These are phyloP conservation scores for Austrofundulus limnaeus DNA, from an alignment of 2,113 vertebrate species.

Conservation along the genomic window DNA sequence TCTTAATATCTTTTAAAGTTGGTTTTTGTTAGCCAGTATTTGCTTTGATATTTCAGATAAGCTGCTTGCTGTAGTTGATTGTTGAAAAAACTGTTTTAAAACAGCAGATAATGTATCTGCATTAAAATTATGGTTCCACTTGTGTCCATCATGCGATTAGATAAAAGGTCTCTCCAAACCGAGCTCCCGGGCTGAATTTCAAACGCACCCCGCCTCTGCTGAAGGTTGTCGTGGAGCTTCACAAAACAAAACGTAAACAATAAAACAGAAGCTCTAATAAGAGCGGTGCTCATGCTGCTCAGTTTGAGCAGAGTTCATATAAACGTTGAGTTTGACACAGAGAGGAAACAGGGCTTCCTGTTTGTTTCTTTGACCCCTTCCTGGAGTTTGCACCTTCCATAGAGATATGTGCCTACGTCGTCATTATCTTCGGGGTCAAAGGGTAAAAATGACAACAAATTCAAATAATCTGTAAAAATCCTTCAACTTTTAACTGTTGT, in stretches of 20 bases:
- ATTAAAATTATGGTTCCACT: too few species aligned
- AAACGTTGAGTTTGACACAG: background rate
- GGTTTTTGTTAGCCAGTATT: too few species aligned
- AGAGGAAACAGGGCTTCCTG: constrained; percentile 53
- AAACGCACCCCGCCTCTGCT: background rate
- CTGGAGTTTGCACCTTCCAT: constrained; percentile 25
- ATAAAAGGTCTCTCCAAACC: too few species aligned
- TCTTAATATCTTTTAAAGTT: too few species aligned
- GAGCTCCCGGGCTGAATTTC: too few species aligned
- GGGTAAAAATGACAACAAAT: background rate
- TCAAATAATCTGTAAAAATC: background rate
- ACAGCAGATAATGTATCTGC: too few species aligned
- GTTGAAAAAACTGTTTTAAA: too few species aligned
- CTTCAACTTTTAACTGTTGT: background rate
- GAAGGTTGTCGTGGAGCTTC: background rate
- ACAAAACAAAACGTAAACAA: background rate
- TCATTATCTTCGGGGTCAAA: constrained; percentile 8
- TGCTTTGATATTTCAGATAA: too few species aligned
- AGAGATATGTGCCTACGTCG: background rate
- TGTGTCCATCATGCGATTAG: too few species aligned
- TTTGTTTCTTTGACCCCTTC: constrained; percentile 43
- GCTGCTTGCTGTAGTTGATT: too few species aligned
- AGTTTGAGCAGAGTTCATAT: constrained; percentile 17
- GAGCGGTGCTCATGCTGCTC: background rate
- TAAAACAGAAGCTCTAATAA: background rate